A percentile compares a stretch with the other conserved stretches of the same genome.
phyloP scores from a whole-genome alignment of 2,797 vertebrate species.

The Apodemus agrarius region DNA sequence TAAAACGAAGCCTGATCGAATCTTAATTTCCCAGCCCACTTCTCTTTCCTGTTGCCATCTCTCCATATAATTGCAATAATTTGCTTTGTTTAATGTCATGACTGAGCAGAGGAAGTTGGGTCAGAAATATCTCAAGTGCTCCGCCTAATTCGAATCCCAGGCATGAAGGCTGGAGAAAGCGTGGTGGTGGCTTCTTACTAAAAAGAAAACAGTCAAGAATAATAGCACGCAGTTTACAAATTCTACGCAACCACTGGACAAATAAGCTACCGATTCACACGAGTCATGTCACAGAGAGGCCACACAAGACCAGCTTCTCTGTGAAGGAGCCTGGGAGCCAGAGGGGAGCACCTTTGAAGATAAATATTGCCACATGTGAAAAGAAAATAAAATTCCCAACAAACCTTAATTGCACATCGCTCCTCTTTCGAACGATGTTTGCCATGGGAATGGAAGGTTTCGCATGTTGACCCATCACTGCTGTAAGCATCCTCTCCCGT shows the following conservation, averaged over 20 bases:
- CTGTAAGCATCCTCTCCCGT: constrained; percentile 78
- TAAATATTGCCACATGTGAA: constrained; percentile 92
- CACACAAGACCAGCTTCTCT: constrained; percentile 90
- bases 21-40: neutral
- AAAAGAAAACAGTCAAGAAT: constrained; percentile 87
- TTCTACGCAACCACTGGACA: constrained; percentile 90
- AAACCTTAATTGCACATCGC: constrained; percentile 85
- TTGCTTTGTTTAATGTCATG: constrained; percentile 74
- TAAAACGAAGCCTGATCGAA: constrained; percentile 72
- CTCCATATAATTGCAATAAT: constrained; percentile 64
- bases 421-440: constrained; percentile 86
- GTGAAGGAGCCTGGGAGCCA: constrained; percentile 86
- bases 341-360: constrained; percentile 89
- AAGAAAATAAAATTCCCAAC: constrained; percentile 83
- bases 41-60: constrained; percentile 45
- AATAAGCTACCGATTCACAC: constrained; percentile 93
- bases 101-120: constrained; percentile 78
- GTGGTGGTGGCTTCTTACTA: constrained; percentile 85
- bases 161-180: constrained; percentile 84
- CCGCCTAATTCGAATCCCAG: constrained; percentile 82
- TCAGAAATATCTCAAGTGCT: constrained; percentile 85
- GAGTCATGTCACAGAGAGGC: constrained; percentile 89
- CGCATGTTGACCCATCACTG: constrained; percentile 73
- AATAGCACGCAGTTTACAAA: constrained; percentile 90
- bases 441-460: constrained; percentile 85